These are phyloP conservation scores for Umimayanthus chanpuru DNA, from an alignment of 92 coral and sea anemone species.

Conservation along the genomic window DNA sequence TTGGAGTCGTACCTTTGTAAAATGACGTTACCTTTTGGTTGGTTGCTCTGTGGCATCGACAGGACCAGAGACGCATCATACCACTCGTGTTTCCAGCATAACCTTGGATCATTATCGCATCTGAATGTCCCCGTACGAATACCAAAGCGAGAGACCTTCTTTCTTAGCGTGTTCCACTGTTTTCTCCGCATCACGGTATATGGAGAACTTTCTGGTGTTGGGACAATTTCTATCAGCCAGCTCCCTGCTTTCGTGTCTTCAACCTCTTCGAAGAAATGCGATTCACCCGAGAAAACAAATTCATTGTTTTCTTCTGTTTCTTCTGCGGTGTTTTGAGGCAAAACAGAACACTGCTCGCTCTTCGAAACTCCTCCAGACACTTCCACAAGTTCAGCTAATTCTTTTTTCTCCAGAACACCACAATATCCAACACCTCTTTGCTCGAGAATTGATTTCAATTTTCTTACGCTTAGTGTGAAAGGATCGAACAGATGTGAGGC, in stretches of 20 bases:
- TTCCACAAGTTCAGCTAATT: constrained; percentile 88
- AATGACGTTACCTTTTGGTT: constrained; percentile 95
- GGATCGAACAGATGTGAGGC: constrained; percentile 93
- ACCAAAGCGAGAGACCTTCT: constrained; percentile 87
- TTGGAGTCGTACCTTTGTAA: constrained; percentile 78
- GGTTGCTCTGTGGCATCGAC: constrained; percentile 91
- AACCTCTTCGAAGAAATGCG: constrained; percentile 95
- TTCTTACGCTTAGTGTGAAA: constrained; percentile 92
- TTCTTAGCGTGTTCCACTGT: constrained; percentile 79
- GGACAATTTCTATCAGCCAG: constrained; percentile 94
- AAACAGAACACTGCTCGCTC: constrained; percentile 75
- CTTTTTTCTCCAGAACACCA: constrained; percentile 93
- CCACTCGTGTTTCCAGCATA: constrained; percentile 87
- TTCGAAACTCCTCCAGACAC: constrained; percentile 90
- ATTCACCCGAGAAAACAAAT: constrained; percentile 81
- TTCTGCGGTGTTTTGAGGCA: constrained; percentile 51
- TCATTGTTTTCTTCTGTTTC: constrained; percentile 64
- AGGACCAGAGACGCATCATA: constrained; percentile 68
- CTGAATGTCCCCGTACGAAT: constrained; percentile 91
- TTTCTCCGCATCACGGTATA: constrained; percentile 56
- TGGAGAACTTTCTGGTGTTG: constrained; percentile 61
- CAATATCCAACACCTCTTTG: constrained; percentile 95
- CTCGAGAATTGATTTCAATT: constrained; percentile 88
- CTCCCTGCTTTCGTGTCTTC: constrained; percentile 99
- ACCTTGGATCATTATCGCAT: constrained; percentile 83